Conservation (phyloP, 2,113 vertebrate species). For the Glaucomys volans region DNA sequence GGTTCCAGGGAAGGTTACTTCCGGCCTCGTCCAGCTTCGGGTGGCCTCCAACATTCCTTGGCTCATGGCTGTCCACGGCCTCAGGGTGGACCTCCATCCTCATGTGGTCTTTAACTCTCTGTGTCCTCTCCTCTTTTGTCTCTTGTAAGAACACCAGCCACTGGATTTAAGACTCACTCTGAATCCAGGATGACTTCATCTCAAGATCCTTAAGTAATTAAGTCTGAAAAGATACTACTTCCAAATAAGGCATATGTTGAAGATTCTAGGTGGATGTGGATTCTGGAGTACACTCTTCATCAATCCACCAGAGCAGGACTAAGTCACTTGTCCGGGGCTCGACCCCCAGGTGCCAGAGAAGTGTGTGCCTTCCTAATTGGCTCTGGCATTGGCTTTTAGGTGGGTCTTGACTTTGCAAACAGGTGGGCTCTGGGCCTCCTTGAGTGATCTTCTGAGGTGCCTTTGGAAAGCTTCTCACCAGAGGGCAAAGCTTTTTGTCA, state of each 20-base stretch:
- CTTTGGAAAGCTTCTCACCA: neutral
- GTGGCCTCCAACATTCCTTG: neutral
- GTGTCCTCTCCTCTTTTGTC: neutral
- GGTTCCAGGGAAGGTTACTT: neutral
- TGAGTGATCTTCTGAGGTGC: rapidly evolving
- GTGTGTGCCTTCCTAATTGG: rapidly evolving
- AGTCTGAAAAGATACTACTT: neutral
- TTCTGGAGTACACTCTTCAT: neutral
- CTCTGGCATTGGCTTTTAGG: neutral
- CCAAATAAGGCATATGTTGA: neutral
- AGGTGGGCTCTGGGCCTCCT: too few relatives aligned
- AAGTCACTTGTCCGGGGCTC: neutral
- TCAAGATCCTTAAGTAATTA: neutral
- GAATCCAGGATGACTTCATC: neutral
- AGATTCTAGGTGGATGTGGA: neutral
- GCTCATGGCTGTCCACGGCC: neutral
- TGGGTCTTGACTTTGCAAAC: neutral
- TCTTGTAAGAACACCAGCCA: neutral
- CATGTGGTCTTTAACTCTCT: neutral
- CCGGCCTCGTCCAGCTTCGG: neutral
- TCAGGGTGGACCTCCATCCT: neutral
- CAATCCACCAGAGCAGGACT: neutral
- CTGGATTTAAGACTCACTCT: neutral
- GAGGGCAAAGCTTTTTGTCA: neutral
- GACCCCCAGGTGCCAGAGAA: rapidly evolving